Percentiles rank a stretch among this genome's conserved stretches.
These are phyloP conservation scores for Ichneumoninae sp. DNA, from an alignment of 2,888 invertebrate genomes.

Conservation along the genomic window DNA sequence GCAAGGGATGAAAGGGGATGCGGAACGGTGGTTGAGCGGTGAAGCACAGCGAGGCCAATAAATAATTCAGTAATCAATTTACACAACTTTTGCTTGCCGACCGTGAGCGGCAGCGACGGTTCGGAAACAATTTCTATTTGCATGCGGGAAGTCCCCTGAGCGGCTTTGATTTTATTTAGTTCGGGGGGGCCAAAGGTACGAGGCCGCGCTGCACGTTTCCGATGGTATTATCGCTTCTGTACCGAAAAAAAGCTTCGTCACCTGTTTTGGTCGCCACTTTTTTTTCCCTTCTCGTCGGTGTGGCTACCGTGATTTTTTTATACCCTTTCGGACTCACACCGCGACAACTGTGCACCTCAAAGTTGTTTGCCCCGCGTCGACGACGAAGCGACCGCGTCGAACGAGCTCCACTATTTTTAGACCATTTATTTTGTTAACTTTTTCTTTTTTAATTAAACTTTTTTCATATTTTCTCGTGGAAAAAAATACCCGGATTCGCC, in stretches of 20 bases:
- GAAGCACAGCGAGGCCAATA: conserved; percentile 69
- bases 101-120: conserved; percentile 42
- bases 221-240: conserved; percentile 40
- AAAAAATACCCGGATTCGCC: conserved; percentile 3
- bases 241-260: conserved; percentile 58
- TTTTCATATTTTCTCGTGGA: conserved; percentile 39
- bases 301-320: conserved; percentile 17
- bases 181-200: conserved; percentile 50
- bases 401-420: conserved; percentile 2
- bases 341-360: neutral
- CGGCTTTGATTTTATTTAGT: conserved; percentile 76
- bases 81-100: conserved; percentile 73
- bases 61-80: conserved; percentile 81
- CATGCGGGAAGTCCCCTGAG: conserved; percentile 71
- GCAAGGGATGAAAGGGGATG: conserved; percentile 8
- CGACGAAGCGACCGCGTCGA: neutral
- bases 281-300: conserved; percentile 19
- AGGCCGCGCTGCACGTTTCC: conserved; percentile 35
- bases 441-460: conserved; percentile 17
- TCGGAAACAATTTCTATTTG: conserved; percentile 74
- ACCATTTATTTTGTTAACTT: neutral
- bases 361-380: neutral
- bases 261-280: conserved; percentile 73
- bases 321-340: conserved; percentile 6
- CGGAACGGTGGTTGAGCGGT: conserved; percentile 25